A percentile compares a stretch with the other conserved stretches of the same genome.
Conservation (phyloP, 1,140 invertebrate species). For the Anadara kagoshimensis region DNA sequence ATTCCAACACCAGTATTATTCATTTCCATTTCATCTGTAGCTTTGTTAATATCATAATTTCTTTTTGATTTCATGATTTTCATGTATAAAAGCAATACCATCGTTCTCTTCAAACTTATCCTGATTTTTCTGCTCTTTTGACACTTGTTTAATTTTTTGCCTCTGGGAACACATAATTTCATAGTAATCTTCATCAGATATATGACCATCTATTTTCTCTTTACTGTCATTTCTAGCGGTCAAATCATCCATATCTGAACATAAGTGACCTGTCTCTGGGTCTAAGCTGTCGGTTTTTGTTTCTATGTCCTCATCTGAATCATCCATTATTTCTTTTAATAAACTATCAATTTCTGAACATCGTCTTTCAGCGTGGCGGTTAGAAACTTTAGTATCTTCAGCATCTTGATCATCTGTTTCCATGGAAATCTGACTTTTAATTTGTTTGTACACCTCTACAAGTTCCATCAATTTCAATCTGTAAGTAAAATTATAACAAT, state of each 20-base stretch:
- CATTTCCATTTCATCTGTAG: background rate
- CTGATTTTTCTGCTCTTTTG: background rate
- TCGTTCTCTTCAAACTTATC: background rate
- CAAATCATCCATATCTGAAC: conserved; percentile 7
- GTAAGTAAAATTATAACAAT: no score
- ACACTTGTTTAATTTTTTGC: background rate
- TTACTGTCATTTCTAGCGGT: background rate
- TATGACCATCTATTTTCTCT: background rate
- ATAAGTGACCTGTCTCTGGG: background rate
- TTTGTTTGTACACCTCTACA: no score
- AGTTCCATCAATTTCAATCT: no score
- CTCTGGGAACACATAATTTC: conserved; percentile 29
- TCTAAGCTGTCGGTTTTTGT: background rate
- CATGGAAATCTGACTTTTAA: no score
- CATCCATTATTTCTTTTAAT: conserved; percentile 1
- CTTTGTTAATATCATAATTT: background rate
- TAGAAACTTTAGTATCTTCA: no score
- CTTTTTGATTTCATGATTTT: background rate
- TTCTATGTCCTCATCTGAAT: conserved; percentile 1
- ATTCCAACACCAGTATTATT: background rate
- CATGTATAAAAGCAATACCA: background rate
- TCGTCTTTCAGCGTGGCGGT: no score
- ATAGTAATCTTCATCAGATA: conserved; percentile 25
- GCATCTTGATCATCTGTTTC: no score
- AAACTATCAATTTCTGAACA: no score